Evolutionary conservation across 2,797 vertebrate genomes (phyloP).

Genomic region (Micrastur ruficollis): DNA sequence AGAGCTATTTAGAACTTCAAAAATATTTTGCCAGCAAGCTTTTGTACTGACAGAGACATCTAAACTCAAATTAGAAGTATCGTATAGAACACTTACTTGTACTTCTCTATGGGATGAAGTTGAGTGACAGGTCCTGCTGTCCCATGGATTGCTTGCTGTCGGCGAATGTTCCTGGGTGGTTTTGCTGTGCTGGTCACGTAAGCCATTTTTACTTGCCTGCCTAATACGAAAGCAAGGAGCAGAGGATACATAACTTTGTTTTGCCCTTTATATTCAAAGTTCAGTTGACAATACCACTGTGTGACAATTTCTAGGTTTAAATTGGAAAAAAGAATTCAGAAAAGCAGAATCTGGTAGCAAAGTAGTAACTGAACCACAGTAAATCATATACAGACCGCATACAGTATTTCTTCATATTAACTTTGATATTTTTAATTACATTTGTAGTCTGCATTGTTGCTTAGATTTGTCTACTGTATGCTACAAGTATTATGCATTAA

Average conservation of each 20-base stretch:
- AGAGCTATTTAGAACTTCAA: neutral
- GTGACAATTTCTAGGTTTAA: neutral
- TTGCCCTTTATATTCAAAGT: neutral
- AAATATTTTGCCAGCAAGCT: neutral
- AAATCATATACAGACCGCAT: neutral
- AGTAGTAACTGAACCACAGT: neutral
- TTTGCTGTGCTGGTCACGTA: conserved; percentile 85
- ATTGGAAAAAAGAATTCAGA: neutral
- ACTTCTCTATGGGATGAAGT: conserved; percentile 64
- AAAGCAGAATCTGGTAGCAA: neutral
- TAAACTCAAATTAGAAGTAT: neutral
- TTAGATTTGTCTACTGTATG: neutral
- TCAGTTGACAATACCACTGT: neutral
- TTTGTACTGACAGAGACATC: neutral
- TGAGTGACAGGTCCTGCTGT: conserved; percentile 73
- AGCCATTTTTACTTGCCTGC: conserved; percentile 87
- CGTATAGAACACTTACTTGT: conserved; percentile 70
- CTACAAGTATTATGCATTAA: neutral
- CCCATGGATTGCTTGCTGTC: conserved; percentile 81
- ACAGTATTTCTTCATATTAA: neutral
- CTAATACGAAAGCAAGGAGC: conserved; percentile 60
- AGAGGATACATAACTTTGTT: neutral
- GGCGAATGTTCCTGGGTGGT: conserved; percentile 80
- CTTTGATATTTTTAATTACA: neutral
- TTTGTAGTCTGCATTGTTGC: neutral